Percentiles rank a stretch among this genome's conserved stretches.
These are phyloP conservation scores for Eulithis prunata DNA, from an alignment of 2,888 invertebrate genomes.

Conservation along the genomic window DNA sequence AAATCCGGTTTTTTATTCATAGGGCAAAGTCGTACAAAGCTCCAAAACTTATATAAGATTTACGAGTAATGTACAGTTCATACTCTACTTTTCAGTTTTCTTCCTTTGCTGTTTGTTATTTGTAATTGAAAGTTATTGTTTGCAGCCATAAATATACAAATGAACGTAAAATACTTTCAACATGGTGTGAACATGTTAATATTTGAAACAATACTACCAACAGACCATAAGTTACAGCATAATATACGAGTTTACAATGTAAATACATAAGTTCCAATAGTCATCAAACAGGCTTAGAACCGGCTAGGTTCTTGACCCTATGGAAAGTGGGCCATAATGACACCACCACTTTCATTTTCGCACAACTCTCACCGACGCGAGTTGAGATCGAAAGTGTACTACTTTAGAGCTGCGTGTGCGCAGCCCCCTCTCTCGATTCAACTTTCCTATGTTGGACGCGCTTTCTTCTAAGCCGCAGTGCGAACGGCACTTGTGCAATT, in stretches of 20 bases:
- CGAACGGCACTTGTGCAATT: slow-evolving; percentile 75
- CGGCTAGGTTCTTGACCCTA: slow-evolving; percentile 76
- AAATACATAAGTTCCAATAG: slow-evolving; percentile 51
- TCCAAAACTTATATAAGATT: too few species aligned
- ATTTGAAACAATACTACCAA: neutral
- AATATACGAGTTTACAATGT: slow-evolving; percentile 16
- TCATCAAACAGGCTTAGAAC: slow-evolving; percentile 61
- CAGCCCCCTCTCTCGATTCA: slow-evolving; percentile 59
- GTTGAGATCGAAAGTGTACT: slow-evolving; percentile 83
- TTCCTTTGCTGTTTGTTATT: too few species aligned
- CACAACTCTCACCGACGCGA: slow-evolving; percentile 82
- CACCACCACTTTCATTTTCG: slow-evolving; percentile 86
- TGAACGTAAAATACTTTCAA: too few species aligned
- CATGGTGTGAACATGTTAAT: too few species aligned
- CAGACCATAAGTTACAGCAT: slow-evolving; percentile 32
- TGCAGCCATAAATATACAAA: too few species aligned
- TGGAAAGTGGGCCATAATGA: slow-evolving; percentile 83
- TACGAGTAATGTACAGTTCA: too few species aligned
- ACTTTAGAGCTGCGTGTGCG: slow-evolving; percentile 80
- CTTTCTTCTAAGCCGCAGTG: slow-evolving; percentile 72
- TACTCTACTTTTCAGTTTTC: too few species aligned
- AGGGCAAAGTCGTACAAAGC: too few species aligned
- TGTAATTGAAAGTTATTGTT: too few species aligned
- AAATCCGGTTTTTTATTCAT: too few species aligned
- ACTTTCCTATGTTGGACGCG: slow-evolving; percentile 79